These are phyloP conservation scores for Azorinus chamasolen DNA, from an alignment of 2,888 invertebrate genomes.

Conservation along the genomic window DNA sequence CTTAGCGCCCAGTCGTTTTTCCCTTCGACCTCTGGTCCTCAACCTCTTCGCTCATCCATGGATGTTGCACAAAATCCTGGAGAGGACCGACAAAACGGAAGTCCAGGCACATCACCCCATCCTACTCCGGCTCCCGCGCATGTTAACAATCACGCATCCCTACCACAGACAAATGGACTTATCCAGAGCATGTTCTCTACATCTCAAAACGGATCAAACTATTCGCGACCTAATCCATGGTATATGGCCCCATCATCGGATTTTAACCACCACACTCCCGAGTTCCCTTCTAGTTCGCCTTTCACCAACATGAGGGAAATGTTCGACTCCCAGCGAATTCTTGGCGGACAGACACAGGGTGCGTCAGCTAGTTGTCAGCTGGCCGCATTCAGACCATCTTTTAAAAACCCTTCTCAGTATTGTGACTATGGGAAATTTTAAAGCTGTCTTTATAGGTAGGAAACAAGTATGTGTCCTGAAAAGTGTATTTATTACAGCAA, in stretches of 20 bases:
- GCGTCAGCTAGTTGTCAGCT: conserved; percentile 81
- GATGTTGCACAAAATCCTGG: conserved; percentile 43
- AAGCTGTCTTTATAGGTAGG: background rate
- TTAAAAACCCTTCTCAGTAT: conserved; percentile 78
- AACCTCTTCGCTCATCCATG: conserved; percentile 17
- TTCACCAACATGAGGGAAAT: conserved; percentile 75
- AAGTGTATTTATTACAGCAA: too few relatives aligned
- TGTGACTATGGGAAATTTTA: conserved; percentile 79
- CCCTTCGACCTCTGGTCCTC: conserved; percentile 33
- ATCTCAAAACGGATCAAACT: conserved; percentile 71
- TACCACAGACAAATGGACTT: conserved; percentile 76
- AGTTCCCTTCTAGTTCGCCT: conserved; percentile 69
- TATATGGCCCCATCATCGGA: conserved; percentile 76
- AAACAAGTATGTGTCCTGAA: too few relatives aligned
- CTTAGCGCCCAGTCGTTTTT: conserved; percentile 71
- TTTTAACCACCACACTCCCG: conserved; percentile 71
- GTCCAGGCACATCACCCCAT: conserved; percentile 69
- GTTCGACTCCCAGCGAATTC: conserved; percentile 78
- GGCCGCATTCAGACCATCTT: conserved; percentile 80
- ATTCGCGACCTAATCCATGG: conserved; percentile 78
- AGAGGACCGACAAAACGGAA: conserved; percentile 64
- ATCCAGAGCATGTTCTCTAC: conserved; percentile 77
- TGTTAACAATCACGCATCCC: conserved; percentile 52
- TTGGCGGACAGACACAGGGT: conserved; percentile 65
- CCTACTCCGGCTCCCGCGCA: conserved; percentile 70